Percentiles rank a stretch among this genome's conserved stretches.
Conservation (phyloP, 2,113 vertebrate genomes). For the Etheostoma cragini region DNA sequence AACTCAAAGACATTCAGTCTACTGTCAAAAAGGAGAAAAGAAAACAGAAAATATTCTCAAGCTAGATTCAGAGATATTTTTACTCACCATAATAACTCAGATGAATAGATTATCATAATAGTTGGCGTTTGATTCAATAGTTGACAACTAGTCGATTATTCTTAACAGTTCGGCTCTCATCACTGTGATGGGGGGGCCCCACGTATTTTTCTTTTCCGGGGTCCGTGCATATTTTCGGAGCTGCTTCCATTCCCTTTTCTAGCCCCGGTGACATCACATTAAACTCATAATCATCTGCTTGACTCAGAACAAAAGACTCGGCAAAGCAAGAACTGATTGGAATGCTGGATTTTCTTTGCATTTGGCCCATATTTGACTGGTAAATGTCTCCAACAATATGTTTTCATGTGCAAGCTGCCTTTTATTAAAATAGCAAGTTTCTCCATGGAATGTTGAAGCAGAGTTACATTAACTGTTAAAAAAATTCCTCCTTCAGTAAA, state of each 20-base stretch:
- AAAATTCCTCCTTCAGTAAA: constrained; percentile 77
- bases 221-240: constrained; percentile 34
- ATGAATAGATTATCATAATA: no score
- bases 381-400: constrained; percentile 39
- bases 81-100: no score
- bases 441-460: constrained; percentile 49
- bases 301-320: constrained; percentile 44
- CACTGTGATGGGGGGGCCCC: constrained; percentile 5
- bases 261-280: constrained; percentile 37
- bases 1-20: no score
- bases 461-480: constrained; percentile 59
- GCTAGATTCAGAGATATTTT: no score
- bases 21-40: no score
- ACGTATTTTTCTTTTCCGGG: constrained; percentile 22
- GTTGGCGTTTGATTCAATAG: no score
- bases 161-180: not conserved
- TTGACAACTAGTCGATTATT: no score
- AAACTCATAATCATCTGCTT: constrained; percentile 42
- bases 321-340: constrained; percentile 39
- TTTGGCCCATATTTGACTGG: constrained; percentile 57
- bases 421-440: constrained; percentile 66
- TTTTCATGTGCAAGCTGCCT: constrained; percentile 40
- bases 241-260: constrained; percentile 24
- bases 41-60: no score
- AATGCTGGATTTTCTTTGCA: constrained; percentile 47